Base-by-base conservation (phyloP, 2,113 vertebrate genomes). In the Gorsachius goisagi region DNA sequence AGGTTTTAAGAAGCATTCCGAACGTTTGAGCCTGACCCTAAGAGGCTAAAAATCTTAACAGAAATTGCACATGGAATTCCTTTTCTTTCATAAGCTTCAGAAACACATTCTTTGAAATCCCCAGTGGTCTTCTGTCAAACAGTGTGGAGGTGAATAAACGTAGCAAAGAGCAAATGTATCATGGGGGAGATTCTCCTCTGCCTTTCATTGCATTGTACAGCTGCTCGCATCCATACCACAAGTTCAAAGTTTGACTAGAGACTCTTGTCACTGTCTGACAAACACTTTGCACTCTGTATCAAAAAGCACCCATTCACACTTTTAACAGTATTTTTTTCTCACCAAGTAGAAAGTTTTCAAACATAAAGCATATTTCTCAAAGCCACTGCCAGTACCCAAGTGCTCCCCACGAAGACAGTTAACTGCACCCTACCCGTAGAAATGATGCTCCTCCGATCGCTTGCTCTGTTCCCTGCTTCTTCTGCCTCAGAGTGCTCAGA, bases 401-500 rank as follows among this genome's bases (percentile, higher is more conserved):
- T 5, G 1, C 32, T 85, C 49, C 89, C 94, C 95, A 62, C 0
- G 0, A 95, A 95, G 89, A 95, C 60, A 93, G 88, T 37, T 82
- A 89, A 84, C 89, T 1, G 12, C 84, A 69, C 90, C 96, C 92
- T 97, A 96, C 89, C 97, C 84, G 87, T 28, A 78, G 92, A 87
- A 93, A 97, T 73, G 91, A 69, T 18, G 96, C 81, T 96, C 71
- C 95, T 97, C 92, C 62, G 20, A 89, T 16, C 2, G 9, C 92
- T 87, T 78, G 92, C 90, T 97, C 92, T 95, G 86, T 96, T 97
- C 94, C 94, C 92, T 95, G 92, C 88, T 96, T 68, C 96, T 87
- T 96, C 95, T 93, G 92, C 85, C 96, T 96, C 95, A 91, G 80
- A 94, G 62, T 47, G 93, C 89, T 83, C 93, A 96, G 85, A 92